Percentiles rank a stretch among this genome's conserved stretches.
Evolutionary conservation across 2,113 vertebrate genomes (phyloP).

Genomic region (Gyps fulvus): DNA sequence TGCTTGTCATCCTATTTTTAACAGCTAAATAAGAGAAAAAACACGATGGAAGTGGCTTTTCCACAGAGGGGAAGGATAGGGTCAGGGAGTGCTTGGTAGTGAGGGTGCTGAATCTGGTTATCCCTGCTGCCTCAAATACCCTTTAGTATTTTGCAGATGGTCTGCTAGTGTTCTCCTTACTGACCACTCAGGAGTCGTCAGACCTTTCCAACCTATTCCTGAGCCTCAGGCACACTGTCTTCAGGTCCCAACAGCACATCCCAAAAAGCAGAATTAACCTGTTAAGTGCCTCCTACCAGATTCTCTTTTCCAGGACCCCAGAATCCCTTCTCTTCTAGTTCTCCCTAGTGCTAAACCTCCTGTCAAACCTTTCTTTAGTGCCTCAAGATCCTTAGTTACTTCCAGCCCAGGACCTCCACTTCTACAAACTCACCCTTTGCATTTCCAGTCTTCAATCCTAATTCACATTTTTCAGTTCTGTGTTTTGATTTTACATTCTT

Average conservation of each 20-base stretch:
- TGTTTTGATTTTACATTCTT: neutral
- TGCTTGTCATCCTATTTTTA: neutral
- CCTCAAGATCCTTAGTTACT: neutral
- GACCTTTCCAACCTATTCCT: neutral
- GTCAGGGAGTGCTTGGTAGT: neutral
- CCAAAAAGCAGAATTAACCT: neutral
- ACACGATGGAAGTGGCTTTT: neutral
- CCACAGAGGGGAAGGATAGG: neutral
- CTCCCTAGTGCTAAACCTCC: neutral
- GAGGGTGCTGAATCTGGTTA: neutral
- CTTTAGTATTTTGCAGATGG: neutral
- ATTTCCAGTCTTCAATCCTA: neutral
- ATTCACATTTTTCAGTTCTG: neutral
- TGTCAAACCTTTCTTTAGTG: neutral
- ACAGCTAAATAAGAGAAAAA: neutral
- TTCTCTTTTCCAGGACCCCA: neutral
- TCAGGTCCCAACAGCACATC: neutral
- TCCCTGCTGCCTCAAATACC: neutral
- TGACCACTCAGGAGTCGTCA: accelerated
- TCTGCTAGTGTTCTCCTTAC: neutral
- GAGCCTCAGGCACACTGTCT: neutral
- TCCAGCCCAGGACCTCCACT: neutral
- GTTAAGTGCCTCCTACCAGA: too few species aligned
- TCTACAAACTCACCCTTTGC: neutral
- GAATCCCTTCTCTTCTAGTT: neutral